phyloP scores from a whole-genome alignment of 2,113 vertebrate genomes.

The Mobula birostris region DNA sequence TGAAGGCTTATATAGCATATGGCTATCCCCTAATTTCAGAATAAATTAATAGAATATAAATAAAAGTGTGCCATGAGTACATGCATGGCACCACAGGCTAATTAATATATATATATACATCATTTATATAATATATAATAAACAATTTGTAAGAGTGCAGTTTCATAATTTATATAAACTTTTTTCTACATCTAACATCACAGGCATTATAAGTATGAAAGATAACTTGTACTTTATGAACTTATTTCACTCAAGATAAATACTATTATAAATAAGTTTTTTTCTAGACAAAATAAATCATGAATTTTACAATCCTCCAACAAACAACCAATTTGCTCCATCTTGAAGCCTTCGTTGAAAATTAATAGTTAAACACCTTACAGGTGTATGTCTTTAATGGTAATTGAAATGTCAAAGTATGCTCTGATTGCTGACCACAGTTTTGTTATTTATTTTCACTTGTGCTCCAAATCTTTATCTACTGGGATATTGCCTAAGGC shows the following conservation, averaged over 20 bases:
- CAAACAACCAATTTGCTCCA: not conserved
- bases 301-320: not conserved
- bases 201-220: not conserved
- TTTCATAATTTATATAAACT: not conserved
- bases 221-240: not conserved
- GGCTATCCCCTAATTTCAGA: not conserved
- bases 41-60: not conserved
- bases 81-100: not conserved
- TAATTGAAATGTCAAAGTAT: conserved; percentile 1
- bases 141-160: too few relatives aligned
- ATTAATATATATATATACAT: not conserved
- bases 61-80: not conserved
- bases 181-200: not conserved
- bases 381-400: not conserved
- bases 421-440: not conserved
- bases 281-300: not conserved
- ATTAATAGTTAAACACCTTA: conserved; percentile 20
- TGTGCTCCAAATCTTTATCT: not conserved
- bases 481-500: not conserved
- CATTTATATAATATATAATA: not conserved
- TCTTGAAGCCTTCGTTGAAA: conserved; percentile 16
- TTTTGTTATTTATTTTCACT: not conserved
- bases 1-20: not conserved
- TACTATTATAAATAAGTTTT: not conserved
- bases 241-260: not conserved